Evolutionary conservation across 2,797 vertebrate species (phyloP).

Genomic region (Chelidonichthys spinosus): DNA sequence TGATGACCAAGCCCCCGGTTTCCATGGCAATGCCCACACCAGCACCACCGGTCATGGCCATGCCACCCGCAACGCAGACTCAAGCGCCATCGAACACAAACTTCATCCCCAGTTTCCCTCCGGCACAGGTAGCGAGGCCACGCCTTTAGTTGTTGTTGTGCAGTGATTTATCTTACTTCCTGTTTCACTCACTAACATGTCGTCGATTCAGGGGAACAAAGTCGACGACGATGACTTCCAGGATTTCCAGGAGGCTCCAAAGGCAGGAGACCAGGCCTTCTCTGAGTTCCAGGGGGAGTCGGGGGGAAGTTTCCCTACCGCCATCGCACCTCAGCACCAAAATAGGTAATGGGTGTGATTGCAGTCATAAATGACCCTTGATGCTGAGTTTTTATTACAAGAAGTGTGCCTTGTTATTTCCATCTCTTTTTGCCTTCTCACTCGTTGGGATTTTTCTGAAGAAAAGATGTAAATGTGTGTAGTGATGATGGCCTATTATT

Average conservation of each 20-base stretch:
- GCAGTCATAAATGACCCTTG: no score
- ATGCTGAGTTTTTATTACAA: no score
- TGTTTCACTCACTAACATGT: neutral
- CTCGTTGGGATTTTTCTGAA: constrained; percentile 13
- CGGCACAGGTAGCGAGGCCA: constrained; percentile 63
- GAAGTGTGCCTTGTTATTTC: constrained; percentile 19
- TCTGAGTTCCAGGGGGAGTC: constrained; percentile 92
- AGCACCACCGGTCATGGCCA: constrained; percentile 82
- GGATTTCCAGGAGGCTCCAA: constrained; percentile 98
- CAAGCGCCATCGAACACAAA: constrained; percentile 68
- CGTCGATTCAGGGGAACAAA: constrained; percentile 84
- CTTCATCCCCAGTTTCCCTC: constrained; percentile 84
- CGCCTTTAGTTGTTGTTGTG: neutral
- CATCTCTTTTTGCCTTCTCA: neutral
- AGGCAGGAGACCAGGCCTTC: constrained; percentile 91
- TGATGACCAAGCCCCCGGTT: constrained; percentile 84
- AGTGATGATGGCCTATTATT: constrained; percentile 30
- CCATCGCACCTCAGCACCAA: constrained; percentile 82
- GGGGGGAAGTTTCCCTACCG: constrained; percentile 81
- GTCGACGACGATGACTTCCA: constrained; percentile 97
- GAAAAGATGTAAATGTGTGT: constrained; percentile 32
- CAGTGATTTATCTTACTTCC: neutral
- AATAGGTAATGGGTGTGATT: constrained; percentile 85
- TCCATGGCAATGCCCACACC: constrained; percentile 86
- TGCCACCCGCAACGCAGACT: constrained; percentile 72